Percentiles rank a stretch among this genome's conserved stretches.
Evolutionary conservation across 2,113 vertebrate genomes (phyloP).

Genomic region (Nematolebias whitei): DNA sequence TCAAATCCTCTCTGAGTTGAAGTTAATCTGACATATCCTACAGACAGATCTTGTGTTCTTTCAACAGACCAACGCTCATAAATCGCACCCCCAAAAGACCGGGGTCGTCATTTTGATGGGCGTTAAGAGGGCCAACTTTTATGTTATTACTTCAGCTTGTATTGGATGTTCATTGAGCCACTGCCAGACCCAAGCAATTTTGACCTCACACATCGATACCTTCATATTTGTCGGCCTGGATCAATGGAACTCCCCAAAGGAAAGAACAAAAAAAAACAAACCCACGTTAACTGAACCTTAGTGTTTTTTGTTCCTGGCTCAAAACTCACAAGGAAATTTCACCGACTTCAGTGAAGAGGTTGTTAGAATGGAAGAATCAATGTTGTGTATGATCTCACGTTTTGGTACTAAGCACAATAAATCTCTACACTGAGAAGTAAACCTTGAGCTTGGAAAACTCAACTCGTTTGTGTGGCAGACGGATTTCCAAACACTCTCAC

Average conservation of each 20-base stretch:
- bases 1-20: constrained; percentile 71
- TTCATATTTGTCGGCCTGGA: constrained; percentile 65
- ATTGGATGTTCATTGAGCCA: constrained; percentile 63
- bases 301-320: constrained; percentile 53
- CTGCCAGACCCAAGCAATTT: constrained; percentile 63
- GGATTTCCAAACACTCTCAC: constrained; percentile 13
- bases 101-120: constrained; percentile 63
- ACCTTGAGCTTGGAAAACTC: constrained; percentile 38
- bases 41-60: constrained; percentile 67
- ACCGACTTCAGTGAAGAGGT: constrained; percentile 61
- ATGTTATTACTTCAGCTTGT: constrained; percentile 62
- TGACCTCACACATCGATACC: constrained; percentile 70
- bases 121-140: constrained; percentile 63
- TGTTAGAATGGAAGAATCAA: constrained; percentile 62
- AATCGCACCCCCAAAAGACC: constrained; percentile 61
- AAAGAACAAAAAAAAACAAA: constrained; percentile 70
- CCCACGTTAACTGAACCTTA: constrained; percentile 61
- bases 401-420: constrained; percentile 56
- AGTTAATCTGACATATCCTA: constrained; percentile 79
- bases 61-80: constrained; percentile 73
- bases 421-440: constrained; percentile 34
- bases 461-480: constrained; percentile 28
- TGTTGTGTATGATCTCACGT: constrained; percentile 45
- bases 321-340: constrained; percentile 71
- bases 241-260: constrained; percentile 63